Evolutionary conservation across 1,140 invertebrate species (phyloP).

Genomic region (Neodiprion virginianus): DNA sequence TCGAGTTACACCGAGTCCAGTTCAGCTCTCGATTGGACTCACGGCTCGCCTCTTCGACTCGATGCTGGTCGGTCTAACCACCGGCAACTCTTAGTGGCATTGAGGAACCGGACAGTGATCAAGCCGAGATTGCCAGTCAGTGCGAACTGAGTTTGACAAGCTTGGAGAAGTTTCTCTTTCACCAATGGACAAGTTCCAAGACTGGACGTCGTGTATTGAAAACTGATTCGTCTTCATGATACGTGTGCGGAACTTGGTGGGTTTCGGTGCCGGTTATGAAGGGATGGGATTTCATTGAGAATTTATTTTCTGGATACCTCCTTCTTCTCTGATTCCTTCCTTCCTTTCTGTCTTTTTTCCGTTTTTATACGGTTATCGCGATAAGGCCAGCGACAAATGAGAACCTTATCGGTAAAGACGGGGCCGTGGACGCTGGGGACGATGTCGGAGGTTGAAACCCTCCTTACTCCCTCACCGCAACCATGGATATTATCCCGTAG

Average conservation of each 20-base stretch:
- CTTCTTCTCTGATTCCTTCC: not conserved
- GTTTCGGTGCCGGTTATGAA: no score
- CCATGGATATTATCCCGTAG: not conserved
- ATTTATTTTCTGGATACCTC: no score
- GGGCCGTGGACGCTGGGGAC: not conserved
- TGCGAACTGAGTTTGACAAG: constrained; percentile 18
- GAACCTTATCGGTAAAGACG: constrained; percentile 1
- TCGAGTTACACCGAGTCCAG: not conserved
- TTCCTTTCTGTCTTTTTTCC: not conserved
- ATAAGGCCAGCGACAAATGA: constrained; percentile 2
- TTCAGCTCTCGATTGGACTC: constrained; percentile 1
- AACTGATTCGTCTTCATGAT: no score
- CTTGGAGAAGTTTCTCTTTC: not conserved
- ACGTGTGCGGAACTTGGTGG: no score
- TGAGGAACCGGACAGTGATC: constrained; percentile 30
- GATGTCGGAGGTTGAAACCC: not conserved
- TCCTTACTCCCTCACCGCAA: not conserved
- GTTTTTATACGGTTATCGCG: not conserved
- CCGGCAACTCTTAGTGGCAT: constrained; percentile 13
- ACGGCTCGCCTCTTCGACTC: not conserved
- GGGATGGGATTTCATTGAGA: no score
- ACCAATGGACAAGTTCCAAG: not conserved
- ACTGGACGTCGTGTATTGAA: no score
- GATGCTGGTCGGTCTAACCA: not conserved
- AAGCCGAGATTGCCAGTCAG: constrained; percentile 44